Conservation (phyloP, 2,797 vertebrate species). For the Philypnodon macrostomus region DNA sequence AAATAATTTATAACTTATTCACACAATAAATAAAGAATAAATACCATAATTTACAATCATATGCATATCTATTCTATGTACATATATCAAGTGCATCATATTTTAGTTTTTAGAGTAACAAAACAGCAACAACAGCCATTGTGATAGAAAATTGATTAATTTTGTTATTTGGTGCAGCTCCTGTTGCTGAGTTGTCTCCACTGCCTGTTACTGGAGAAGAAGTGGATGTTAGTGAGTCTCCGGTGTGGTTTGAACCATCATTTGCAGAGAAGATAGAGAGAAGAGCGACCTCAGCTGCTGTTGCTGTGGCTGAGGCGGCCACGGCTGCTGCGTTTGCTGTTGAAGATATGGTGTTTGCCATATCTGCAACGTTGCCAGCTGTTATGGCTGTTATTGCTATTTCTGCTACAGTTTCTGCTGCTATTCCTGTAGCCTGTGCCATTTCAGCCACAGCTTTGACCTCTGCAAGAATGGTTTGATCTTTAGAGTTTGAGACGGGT, state of each 20-base stretch:
- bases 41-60: constrained; percentile 16
- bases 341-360: neutral
- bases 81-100: too few species aligned
- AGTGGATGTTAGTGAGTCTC: neutral
- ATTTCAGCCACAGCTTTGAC: neutral
- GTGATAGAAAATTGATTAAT: constrained; percentile 13
- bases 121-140: neutral
- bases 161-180: constrained; percentile 10
- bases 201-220: neutral
- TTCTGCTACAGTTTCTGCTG: neutral
- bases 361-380: neutral
- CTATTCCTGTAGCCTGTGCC: neutral
- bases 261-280: accelerated
- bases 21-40: constrained; percentile 42
- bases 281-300: neutral
- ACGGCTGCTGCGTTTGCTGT: neutral
- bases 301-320: neutral
- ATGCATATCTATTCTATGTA: neutral
- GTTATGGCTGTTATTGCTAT: neutral
- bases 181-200: neutral
- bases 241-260: neutral
- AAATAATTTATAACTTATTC: neutral
- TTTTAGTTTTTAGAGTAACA: neutral
- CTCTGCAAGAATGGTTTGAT: accelerated
- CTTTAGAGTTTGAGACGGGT: accelerated